A percentile compares a stretch with the other conserved stretches of the same genome.
phyloP scores from a whole-genome alignment of 1,140 invertebrate species.

The Limonius californicus region DNA sequence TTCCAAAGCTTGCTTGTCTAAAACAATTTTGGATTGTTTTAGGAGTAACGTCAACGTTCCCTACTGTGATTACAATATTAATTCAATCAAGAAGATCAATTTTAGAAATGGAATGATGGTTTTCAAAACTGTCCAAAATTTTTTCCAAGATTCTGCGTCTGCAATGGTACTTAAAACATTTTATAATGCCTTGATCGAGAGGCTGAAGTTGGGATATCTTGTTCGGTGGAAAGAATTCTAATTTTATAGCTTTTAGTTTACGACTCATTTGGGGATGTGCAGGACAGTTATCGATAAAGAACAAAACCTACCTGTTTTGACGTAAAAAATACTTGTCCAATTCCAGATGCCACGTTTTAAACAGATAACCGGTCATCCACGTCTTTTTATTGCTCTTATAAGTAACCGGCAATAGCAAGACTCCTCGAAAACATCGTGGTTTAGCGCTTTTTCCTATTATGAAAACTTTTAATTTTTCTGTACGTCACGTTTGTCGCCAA shows the following conservation, averaged over 20 bases:
- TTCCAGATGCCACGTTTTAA: too few relatives aligned
- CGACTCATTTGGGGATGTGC: too few relatives aligned
- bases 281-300: too few relatives aligned
- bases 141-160: neutral
- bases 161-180: neutral
- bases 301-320: too few relatives aligned
- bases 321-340: too few relatives aligned
- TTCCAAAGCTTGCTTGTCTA: constrained; percentile 14
- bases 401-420: too few relatives aligned
- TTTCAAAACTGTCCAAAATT: neutral
- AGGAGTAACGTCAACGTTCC: neutral
- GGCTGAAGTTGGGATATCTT: neutral
- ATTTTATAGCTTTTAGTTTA: constrained; percentile 1
- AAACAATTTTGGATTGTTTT: constrained; percentile 15
- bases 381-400: too few relatives aligned
- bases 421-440: too few relatives aligned
- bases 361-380: too few relatives aligned
- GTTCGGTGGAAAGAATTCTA: neutral
- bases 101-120: neutral
- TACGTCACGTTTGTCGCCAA: too few relatives aligned
- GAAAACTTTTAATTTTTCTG: too few relatives aligned
- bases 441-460: too few relatives aligned
- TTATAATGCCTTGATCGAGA: neutral
- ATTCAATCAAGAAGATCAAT: neutral
- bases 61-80: neutral